phyloP scores from a whole-genome alignment of 2,888 invertebrate genomes.

The Microplitis manilae region DNA sequence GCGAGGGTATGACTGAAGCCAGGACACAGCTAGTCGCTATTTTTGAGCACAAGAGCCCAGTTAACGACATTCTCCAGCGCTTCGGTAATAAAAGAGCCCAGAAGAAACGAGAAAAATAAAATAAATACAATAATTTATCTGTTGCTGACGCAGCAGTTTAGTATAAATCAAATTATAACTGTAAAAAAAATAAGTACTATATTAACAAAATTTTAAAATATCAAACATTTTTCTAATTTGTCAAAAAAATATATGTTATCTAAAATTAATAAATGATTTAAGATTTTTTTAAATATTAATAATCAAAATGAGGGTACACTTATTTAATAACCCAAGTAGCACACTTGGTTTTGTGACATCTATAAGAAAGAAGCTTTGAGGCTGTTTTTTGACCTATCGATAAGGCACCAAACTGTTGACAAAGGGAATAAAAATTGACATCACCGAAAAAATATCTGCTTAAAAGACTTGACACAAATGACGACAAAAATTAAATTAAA shows the following conservation, averaged over 20 bases:
- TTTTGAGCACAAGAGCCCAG: constrained; percentile 91
- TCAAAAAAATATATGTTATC: constrained; percentile 64
- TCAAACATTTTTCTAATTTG: constrained; percentile 62
- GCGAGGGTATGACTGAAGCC: constrained; percentile 92
- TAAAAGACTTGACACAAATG: too few relatives aligned
- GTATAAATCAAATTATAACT: background rate
- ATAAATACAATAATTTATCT: constrained; percentile 6
- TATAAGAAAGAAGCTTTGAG: too few relatives aligned
- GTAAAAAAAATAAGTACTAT: constrained; percentile 75
- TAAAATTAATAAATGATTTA: constrained; percentile 63
- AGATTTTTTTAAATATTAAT: constrained; percentile 56
- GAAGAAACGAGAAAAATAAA: constrained; percentile 87
- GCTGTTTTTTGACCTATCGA: too few relatives aligned
- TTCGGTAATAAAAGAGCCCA: constrained; percentile 94
- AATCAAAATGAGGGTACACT: background rate
- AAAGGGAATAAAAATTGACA: too few relatives aligned
- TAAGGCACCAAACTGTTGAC: too few relatives aligned
- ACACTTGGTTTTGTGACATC: too few relatives aligned
- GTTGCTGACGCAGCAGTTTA: background rate
- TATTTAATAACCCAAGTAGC: background rate
- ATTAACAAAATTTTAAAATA: constrained; percentile 16
- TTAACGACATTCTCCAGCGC: constrained; percentile 90
- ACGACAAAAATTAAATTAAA: too few relatives aligned
- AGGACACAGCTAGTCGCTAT: constrained; percentile 90
- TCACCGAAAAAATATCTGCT: too few relatives aligned